Base-by-base conservation (phyloP, 2,888 invertebrate genomes). In the Matsumyia berberina region DNA sequence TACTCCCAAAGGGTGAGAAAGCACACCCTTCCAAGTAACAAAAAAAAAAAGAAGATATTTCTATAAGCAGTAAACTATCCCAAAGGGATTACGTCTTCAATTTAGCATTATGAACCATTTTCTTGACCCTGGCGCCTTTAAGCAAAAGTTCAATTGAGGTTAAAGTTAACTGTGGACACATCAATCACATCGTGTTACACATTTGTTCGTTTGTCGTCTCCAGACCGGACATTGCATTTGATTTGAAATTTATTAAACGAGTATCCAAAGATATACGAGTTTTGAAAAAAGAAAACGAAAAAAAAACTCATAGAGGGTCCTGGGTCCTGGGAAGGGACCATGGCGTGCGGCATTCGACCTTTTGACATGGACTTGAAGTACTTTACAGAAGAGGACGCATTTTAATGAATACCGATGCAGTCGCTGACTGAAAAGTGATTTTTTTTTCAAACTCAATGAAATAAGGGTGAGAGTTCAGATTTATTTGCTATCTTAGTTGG, bases 81-180 rank as follows among this genome's bases (percentile, higher is more conserved):
- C 74, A 55, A 85, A 76, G 69, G 85, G 74, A 80, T 74, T 85
- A 69, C 85, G 80, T 85, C 85, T 85, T 85, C 58, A 85, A 85
- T 80, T 80, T 80, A 70, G 53, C 70, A 76, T 85, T 85, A 76
- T 66, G 64, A 76, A 70, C n/a, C 62, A 15, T 60, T 70, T 62
- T 33, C 53, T 70, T 80, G 70, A 85, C 69, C 80, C 83, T 42
- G 17, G 9, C 12, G 17, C 78, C 53, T 15, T 53, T 60, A 44
- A 53, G 17, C 3, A 4, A 31, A 73, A 73, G 73, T 83, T 79
- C 67, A 83, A 76, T 80, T 70, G 74, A 76, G 80, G 74, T 85
- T 80, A 76, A 70, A 76, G 80, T 57, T 85, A 66, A 70, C 60
- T 29, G 58, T 58, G 80, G 80, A 72, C 70, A 64, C 51, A 80